Percentiles rank a stretch among this genome's conserved stretches.
phyloP scores from a whole-genome alignment of 2,888 invertebrate species.

The Caenorhabditis macrosperma region DNA sequence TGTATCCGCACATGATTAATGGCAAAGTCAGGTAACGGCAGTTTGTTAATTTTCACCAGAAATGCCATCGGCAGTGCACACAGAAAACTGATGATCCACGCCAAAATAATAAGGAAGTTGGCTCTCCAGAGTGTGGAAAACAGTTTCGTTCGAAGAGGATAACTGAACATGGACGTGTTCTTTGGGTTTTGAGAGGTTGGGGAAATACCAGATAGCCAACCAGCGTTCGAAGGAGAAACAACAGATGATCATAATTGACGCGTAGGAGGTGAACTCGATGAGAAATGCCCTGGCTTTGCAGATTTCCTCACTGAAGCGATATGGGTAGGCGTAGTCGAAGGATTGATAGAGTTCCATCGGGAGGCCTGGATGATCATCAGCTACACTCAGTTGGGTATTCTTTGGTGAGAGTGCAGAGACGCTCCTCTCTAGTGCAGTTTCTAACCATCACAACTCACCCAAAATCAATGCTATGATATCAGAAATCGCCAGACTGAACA shows the following conservation, averaged over 20 bases:
- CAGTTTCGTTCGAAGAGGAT: conserved; percentile 74
- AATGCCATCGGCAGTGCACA: conserved; percentile 76
- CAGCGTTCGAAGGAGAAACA: conserved; percentile 80
- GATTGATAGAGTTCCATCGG: conserved; percentile 78
- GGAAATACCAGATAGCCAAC: conserved; percentile 76
- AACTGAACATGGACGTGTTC: too few relatives aligned
- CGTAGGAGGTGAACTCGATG: conserved; percentile 78
- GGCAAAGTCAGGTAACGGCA: conserved; percentile 69
- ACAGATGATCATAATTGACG: conserved; percentile 78
- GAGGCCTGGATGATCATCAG: conserved; percentile 68
- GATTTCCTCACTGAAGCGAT: conserved; percentile 72
- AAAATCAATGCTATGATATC: conserved; percentile 78
- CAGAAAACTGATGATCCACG: conserved; percentile 76
- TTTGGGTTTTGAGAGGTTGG: background rate
- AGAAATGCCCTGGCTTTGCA: conserved; percentile 78
- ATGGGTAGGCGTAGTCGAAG: conserved; percentile 75
- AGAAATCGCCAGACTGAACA: conserved; percentile 77
- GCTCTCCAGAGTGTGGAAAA: conserved; percentile 77
- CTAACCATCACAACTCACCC: conserved; percentile 59
- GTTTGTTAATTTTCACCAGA: conserved; percentile 66
- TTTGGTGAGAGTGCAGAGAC: too few relatives aligned
- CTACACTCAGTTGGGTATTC: background rate
- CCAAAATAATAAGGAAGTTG: conserved; percentile 72
- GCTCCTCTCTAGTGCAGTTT: too few relatives aligned
- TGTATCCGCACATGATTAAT: conserved; percentile 54